A percentile compares a stretch with the other conserved stretches of the same genome.
These are phyloP conservation scores for Macrosoma leucophasiata DNA, from an alignment of 2,888 invertebrate species.

Conservation along the genomic window DNA sequence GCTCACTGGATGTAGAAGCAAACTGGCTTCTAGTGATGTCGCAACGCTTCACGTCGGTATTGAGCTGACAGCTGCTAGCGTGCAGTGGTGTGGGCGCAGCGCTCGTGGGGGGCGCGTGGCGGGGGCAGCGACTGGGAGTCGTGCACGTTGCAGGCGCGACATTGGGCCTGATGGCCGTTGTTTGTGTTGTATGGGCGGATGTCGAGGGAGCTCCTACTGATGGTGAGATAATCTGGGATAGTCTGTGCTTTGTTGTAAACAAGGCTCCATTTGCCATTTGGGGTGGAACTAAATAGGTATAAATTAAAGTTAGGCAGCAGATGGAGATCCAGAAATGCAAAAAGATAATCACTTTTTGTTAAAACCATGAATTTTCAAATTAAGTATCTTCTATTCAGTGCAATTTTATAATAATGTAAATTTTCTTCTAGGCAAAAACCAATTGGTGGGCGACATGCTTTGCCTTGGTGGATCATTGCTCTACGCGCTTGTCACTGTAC, in stretches of 20 bases:
- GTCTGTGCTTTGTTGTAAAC: no score
- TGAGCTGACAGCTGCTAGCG: conserved; percentile 84
- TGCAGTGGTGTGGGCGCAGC: conserved; percentile 91
- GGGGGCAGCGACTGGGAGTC: conserved; percentile 83
- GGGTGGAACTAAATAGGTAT: no score
- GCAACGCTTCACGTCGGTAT: conserved; percentile 75
- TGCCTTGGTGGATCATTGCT: conserved; percentile 85
- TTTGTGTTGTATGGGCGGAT: conserved; percentile 89
- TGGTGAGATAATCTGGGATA: no score
- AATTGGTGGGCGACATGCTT: conserved; percentile 88
- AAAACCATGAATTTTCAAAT: no score
- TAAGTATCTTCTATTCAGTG: no score
- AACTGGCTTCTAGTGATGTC: conserved; percentile 88
- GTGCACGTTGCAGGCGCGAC: conserved; percentile 87
- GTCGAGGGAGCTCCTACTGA: conserved; percentile 81
- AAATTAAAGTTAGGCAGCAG: no score
- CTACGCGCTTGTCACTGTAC: conserved; percentile 86
- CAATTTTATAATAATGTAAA: no score
- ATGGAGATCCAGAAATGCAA: no score
- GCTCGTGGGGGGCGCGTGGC: conserved; percentile 84
- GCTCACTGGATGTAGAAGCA: conserved; percentile 90
- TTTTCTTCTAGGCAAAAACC: conserved; percentile 84
- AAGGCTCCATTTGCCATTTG: no score
- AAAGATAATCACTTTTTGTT: no score
- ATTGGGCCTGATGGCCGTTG: conserved; percentile 87